Evolutionary conservation across 2,888 invertebrate species (phyloP).

Genomic region (Sialis lutaria): DNA sequence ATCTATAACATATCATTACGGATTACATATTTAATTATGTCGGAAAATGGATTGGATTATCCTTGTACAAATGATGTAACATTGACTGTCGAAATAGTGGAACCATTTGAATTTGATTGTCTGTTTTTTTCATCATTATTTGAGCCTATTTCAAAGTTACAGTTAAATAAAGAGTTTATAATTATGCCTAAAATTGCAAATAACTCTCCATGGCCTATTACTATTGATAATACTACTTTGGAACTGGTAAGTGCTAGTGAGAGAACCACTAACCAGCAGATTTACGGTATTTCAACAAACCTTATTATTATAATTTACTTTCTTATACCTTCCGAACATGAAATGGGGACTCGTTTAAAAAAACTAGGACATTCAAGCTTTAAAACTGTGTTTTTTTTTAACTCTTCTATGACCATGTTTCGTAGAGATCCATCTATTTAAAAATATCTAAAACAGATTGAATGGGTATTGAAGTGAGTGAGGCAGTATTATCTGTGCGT

Average conservation of each 20-base stretch:
- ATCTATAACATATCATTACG: constrained; percentile 39
- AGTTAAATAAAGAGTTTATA: constrained; percentile 47
- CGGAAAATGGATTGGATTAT: constrained; percentile 19
- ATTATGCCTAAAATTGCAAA: constrained; percentile 51
- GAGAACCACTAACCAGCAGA: too few species aligned
- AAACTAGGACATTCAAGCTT: too few species aligned
- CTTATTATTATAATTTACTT: too few species aligned
- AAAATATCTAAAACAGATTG: too few species aligned
- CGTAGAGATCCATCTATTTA: too few species aligned
- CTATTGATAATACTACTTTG: constrained; percentile 43
- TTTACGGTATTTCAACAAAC: too few species aligned
- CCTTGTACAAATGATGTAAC: constrained; percentile 40
- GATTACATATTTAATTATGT: constrained; percentile 32
- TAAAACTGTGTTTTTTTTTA: too few species aligned
- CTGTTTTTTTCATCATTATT: constrained; percentile 47
- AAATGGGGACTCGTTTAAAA: too few species aligned
- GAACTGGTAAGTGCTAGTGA: constrained; percentile 38
- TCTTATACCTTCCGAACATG: too few species aligned
- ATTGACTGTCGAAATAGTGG: constrained; percentile 42
- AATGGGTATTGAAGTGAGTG: too few species aligned
- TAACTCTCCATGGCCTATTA: constrained; percentile 50
- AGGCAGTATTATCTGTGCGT: too few species aligned
- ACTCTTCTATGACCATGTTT: too few species aligned
- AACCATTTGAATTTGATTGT: constrained; percentile 51
- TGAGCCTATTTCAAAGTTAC: constrained; percentile 44